Evolutionary conservation across 2,113 vertebrate species (phyloP), one percentile per base, ranked within the genome.

Genomic region (Neolamprologus caudopunctatus): DNA sequence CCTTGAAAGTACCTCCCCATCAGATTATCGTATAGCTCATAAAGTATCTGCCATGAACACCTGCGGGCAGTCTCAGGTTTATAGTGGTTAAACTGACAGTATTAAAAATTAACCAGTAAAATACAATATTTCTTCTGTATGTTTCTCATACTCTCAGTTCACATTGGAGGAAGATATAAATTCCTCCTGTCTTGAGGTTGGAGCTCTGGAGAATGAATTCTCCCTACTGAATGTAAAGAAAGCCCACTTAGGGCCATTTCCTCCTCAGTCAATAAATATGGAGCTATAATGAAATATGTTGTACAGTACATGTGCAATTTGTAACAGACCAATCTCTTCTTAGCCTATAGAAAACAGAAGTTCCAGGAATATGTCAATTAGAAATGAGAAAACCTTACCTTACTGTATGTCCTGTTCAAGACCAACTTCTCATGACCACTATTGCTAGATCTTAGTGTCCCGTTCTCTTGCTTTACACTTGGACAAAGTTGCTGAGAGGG

Each of bases 101-200:
- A 88, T 87, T 80, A 89, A 84, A 90, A 84, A 84, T 84, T 58
- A 73, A 88, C 26, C 86, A 85, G 40, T 9, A 53, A 87, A 71
- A 51, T 33, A 55, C 80, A 85, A 81, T 84, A 71, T 81, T 90
- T 84, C 66, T 35, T 24, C 14, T 57, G 21, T 54, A 75, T 51
- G 61, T 58, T n/a, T 80, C 47, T 63, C 31, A 73, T 53, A 54
- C 24, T 58, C 19, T 54, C 42, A 68, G 7, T 73, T 82, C 50
- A 58, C 75, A 57, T 58, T 4, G 42, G 28, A 17, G 79, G 78
- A 68, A 73, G 54, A 9, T 83, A 87, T 51, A 55, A 50, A 45
- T 75, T 51, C 66, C 28, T 5, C 24, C 58, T 9, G 4, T 58
- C 81, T 73, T 35, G 2, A 71, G 84, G 78, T 42, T 50, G 66